A percentile compares a stretch with the other conserved stretches of the same genome.
Conservation (phyloP, 1,140 invertebrate species). For the Tachypleus tridentatus region DNA sequence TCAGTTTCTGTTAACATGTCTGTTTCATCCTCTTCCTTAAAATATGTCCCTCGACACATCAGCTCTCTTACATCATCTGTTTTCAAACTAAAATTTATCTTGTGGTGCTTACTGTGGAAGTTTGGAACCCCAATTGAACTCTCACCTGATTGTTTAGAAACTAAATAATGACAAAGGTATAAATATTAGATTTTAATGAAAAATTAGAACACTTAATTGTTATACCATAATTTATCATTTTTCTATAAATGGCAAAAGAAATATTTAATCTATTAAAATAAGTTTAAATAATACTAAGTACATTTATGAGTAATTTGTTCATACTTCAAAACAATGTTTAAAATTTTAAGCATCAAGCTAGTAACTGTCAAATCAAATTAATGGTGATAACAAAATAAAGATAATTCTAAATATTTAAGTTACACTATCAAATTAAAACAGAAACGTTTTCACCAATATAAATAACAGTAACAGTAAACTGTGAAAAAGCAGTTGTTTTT, state of each 20-base stretch:
- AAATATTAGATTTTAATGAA: not conserved
- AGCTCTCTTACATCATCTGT: conserved; percentile 42
- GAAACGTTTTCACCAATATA: too few relatives aligned
- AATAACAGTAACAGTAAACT: too few relatives aligned
- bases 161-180: not conserved
- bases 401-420: too few relatives aligned
- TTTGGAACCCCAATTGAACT: conserved; percentile 22
- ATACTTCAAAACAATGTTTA: too few relatives aligned
- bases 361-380: too few relatives aligned
- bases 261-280: not conserved
- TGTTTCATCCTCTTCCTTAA: conserved; percentile 38
- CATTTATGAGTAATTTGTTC: too few relatives aligned
- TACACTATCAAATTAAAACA: too few relatives aligned
- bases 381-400: too few relatives aligned
- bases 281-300: not conserved
- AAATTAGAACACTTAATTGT: not conserved
- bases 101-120: conserved; percentile 40
- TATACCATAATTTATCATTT: not conserved
- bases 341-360: too few relatives aligned
- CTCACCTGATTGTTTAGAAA: not conserved
- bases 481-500: too few relatives aligned
- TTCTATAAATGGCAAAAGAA: not conserved
- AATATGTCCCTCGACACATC: conserved; percentile 37
- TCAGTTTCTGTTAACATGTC: conserved; percentile 18
- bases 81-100: conserved; percentile 47